Percentiles rank a stretch among this genome's conserved stretches.
phyloP scores from a whole-genome alignment of 1,140 invertebrate species.

The Pseudomyrmex cubaensis region DNA sequence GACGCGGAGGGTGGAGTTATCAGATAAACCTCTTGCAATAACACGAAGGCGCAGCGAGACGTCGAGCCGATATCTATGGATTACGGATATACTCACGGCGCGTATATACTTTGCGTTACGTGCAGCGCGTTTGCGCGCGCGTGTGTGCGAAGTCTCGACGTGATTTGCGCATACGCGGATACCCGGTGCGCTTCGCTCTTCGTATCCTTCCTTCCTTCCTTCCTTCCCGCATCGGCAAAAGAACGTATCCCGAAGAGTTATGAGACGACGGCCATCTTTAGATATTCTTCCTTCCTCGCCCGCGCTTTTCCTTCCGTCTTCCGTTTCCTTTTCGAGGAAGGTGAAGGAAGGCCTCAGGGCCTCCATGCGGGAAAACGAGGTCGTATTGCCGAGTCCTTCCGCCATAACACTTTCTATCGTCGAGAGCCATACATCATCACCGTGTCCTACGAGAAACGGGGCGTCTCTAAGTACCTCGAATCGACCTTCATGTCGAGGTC shows the following conservation, averaged over 20 bases:
- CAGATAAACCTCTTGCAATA: constrained; percentile 71
- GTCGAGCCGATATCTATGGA: constrained; percentile 71
- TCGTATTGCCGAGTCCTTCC: constrained; percentile 67
- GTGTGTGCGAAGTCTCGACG: constrained; percentile 10
- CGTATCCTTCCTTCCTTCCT: not conserved
- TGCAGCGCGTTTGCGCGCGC: not conserved
- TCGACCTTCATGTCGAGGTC: constrained; percentile 69
- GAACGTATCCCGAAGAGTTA: constrained; percentile 71
- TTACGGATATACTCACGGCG: constrained; percentile 37
- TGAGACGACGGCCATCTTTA: constrained; percentile 77
- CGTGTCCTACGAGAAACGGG: constrained; percentile 74
- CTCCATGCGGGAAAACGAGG: constrained; percentile 69
- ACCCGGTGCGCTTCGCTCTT: not conserved
- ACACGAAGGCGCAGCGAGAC: constrained; percentile 64
- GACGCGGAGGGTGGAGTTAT: constrained; percentile 25
- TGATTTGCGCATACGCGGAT: constrained; percentile 20
- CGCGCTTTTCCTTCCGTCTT: constrained; percentile 54
- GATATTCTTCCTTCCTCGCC: constrained; percentile 65
- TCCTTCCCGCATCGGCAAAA: constrained; percentile 1
- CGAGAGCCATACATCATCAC: constrained; percentile 81
- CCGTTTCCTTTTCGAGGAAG: constrained; percentile 46
- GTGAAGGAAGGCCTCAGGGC: constrained; percentile 30
- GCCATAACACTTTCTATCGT: constrained; percentile 72
- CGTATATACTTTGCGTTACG: constrained; percentile 59
- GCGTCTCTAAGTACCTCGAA: constrained; percentile 77